Base-by-base conservation (phyloP, 2,888 invertebrate genomes). In the Limenitis camilla region DNA sequence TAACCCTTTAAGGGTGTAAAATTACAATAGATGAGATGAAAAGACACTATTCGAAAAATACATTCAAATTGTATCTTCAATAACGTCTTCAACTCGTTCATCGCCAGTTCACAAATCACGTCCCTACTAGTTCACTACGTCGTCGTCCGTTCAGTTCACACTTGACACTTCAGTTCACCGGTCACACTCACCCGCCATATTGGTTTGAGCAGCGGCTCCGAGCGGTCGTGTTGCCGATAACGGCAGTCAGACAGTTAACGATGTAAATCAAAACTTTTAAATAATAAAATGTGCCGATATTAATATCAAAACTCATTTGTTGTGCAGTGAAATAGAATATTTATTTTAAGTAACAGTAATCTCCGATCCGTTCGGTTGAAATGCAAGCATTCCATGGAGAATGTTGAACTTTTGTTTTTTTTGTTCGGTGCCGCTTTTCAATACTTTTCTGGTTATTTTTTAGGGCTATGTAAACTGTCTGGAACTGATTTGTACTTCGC, bases 341-440 rank as follows among this genome's bases (percentile, higher is more conserved):
- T 47, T 50, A 55, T 40, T 52, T 50, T 40, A 47, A 53, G 50
- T 44, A 55, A 50, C 55, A 57, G 41, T 45, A 53, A 62, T 59
- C 51, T 59, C 63, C 64, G 65, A 68, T 69, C 68, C 66, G 65
- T 66, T 65, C 64, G 65, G 72, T 81, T 76, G 76, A 83, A 84
- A 84, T 82, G 81, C 79, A 81, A 74, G 81, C 86, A 87, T 87
- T 85, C 86, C 86, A 73, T 56, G 58, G 74, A 81, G 86, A 78
- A 78, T 87, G 75, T 85, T 87, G 86, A 87, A 87, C 86, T 81
- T 81, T 69, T 73, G 77, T 81, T 81, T 81, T 76, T 72, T 69
- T 69, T 66, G 65, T 72, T 71, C 69, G 67, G 73, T 77, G 76
- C 74, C 72, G 76, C 69, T 72, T 81, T 82, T 81, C 74, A 72